phyloP scores from a whole-genome alignment of 2,888 invertebrate genomes.

The Gastracanthus pulcherrimus region DNA sequence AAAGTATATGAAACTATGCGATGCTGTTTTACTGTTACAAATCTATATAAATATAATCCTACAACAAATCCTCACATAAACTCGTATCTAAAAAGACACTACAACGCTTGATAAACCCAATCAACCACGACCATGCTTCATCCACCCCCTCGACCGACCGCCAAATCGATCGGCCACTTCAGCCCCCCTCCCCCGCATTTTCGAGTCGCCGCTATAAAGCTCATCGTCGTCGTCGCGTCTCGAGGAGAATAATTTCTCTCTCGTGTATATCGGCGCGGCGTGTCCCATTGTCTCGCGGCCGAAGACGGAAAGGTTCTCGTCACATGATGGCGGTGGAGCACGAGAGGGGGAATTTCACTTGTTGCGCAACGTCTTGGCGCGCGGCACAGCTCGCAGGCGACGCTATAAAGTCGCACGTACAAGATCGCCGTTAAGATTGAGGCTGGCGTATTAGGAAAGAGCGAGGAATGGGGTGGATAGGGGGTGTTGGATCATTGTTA shows the following conservation, averaged over 20 bases:
- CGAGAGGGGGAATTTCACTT: constrained; percentile 19
- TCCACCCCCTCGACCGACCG: no score
- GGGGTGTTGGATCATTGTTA: not conserved
- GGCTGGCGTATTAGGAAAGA: not conserved
- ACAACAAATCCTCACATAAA: no score
- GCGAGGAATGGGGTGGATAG: not conserved
- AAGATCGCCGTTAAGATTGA: not conserved
- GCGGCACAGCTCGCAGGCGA: not conserved
- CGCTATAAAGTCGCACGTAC: not conserved
- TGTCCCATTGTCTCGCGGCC: constrained; percentile 5
- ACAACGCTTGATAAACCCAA: no score
- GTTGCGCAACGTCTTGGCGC: constrained; percentile 1
- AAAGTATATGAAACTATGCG: no score
- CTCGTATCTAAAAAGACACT: no score
- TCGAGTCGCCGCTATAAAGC: no score
- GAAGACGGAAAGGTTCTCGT: not conserved
- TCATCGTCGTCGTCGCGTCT: constrained; percentile 10
- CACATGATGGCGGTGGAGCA: not conserved
- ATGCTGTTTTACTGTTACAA: no score
- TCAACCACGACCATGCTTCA: no score
- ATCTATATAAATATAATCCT: no score
- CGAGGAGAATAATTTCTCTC: constrained; percentile 19
- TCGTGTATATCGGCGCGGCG: not conserved
- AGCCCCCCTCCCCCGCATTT: no score
- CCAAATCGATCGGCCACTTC: not conserved